Evolutionary conservation across 2,797 vertebrate species (phyloP), one percentile per base, ranked within the genome.

Genomic region (Pogonophryne albipinna): DNA sequence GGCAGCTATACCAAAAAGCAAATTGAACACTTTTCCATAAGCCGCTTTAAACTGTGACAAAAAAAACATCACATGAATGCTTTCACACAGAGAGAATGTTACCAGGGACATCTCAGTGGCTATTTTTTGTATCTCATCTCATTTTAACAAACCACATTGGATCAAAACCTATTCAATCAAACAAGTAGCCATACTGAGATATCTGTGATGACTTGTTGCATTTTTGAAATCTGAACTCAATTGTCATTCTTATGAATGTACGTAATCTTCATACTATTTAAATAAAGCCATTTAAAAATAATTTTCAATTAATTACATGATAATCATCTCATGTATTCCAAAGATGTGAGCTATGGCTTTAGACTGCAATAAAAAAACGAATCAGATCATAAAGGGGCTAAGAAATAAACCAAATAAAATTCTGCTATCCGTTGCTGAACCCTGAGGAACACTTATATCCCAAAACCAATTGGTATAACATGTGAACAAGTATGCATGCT

Each of bases 1-100:
- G 63, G 82, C 63, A 61, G 83, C 75, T 19, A 6, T 3, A 71
- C 11, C 55, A 66, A 69, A 50, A 68, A 67, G 62, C 17, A 67
- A 65, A 67, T 4, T 52, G 20, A 84, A 76, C 20, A 59, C 38
- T 66, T 78, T 71, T 82, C 59, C 71, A 83, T 80, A 72, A 77
- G 67, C 67, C 57, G 55, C 31, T 38, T 42, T 34, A 17, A 27
- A 59, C 16, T 67, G 56, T 16, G n/a, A 38, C 52, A n/a, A 38
- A 56, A 38, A 51, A 17, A 13, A 11, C 34, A 34, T 58, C 27
- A 69, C 23, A 49, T 34, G 34, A 61, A 31, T 65, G 64, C 38
- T 63, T 62, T 23, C 14, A 62, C 65, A 60, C 10, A 12, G 14
- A 6, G 47, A 63, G 53, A 15, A 27, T 5, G 27, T 27, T 27